Base-by-base conservation (phyloP, 2,888 invertebrate species). In the Hesperia comma region DNA sequence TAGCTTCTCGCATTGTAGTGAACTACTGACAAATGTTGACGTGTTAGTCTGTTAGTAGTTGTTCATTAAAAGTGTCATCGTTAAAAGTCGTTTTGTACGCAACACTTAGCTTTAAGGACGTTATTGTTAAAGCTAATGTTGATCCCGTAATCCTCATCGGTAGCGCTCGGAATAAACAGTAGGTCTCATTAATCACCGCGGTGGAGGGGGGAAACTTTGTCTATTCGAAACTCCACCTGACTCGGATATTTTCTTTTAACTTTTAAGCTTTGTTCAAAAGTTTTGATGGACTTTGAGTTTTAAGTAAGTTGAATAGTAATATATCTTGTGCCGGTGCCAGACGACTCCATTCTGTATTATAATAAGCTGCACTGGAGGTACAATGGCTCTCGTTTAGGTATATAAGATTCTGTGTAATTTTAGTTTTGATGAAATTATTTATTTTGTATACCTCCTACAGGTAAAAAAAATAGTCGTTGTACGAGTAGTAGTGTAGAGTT, bases 231-330 rank as follows among this genome's bases (percentile, higher is more conserved):
- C 87, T 88, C 85, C 85, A 91, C 90, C 92, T 90, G 90, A 90
- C 88, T 90, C 79, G 86, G 86, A 86, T 89, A 89, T 90, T 91
- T 91, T 91, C 90, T 90, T 90, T 90, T 92, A 92, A 92, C 92
- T 92, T 92, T 89, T 91, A 91, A 92, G 91, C 90, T 88, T 88
- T 86, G 85, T 88, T 89, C 85, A 79, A 82, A 90, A 91, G 85
- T 90, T 90, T 88, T 90, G 91, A 91, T 91, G 88, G 90, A 90
- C 90, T 91, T 85, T 79, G 86, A 90, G 89, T 90, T 91, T 90
- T 90, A 90, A 91, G 88, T 89, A 85, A 87, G 85, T 91, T 90
- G 88, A 90, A 91, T 91, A 88, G 90, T 90, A 89, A 90, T 91
- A 89, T 86, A 90, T 91, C 90, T 90, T 87, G 83, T 63, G 68